A percentile compares a stretch with the other conserved stretches of the same genome.
Evolutionary conservation across 1,140 invertebrate species (phyloP).

Genomic region (Zaprionus ghesquierei): DNA sequence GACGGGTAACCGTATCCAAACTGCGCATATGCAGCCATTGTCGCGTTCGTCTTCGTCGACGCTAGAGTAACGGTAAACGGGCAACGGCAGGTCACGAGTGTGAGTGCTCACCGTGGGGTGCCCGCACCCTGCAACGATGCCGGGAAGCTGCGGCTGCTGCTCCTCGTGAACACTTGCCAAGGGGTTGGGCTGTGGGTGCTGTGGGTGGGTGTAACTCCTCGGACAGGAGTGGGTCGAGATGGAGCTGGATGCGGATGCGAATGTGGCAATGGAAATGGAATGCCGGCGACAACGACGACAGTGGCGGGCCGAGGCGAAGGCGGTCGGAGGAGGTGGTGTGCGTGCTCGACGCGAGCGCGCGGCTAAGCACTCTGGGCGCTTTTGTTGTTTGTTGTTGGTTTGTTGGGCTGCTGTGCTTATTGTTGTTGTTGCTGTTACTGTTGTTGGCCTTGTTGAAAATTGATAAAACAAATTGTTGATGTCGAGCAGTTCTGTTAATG

Average conservation of each 20-base stretch:
- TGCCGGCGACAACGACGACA: neutral
- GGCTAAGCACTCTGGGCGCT: conserved; percentile 74
- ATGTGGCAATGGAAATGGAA: conserved; percentile 14
- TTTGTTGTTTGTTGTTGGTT: conserved; percentile 70
- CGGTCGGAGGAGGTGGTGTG: conserved; percentile 44
- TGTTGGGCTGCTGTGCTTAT: conserved; percentile 35
- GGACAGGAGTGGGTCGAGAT: conserved; percentile 25
- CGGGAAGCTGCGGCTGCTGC: conserved; percentile 34
- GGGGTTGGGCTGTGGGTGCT: conserved; percentile 41
- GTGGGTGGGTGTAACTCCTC: conserved; percentile 1
- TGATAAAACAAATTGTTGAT: conserved; percentile 82
- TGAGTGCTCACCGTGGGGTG: conserved; percentile 55
- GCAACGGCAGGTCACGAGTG: conserved; percentile 38
- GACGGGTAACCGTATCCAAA: conserved; percentile 82
- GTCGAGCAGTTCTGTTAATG: conserved; percentile 82
- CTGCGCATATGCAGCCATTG: conserved; percentile 82
- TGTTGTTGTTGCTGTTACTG: conserved; percentile 33
- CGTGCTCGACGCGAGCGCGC: conserved; percentile 59
- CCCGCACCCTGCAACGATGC: conserved; percentile 47
- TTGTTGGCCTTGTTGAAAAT: conserved; percentile 78
- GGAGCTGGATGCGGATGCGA: conserved; percentile 21
- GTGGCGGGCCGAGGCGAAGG: conserved; percentile 20
- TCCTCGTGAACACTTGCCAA: conserved; percentile 46
- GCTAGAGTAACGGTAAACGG: conserved; percentile 6
- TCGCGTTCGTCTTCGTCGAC: conserved; percentile 39